Conservation (phyloP, 2,888 invertebrate species). For the Orchesella flavescens region DNA sequence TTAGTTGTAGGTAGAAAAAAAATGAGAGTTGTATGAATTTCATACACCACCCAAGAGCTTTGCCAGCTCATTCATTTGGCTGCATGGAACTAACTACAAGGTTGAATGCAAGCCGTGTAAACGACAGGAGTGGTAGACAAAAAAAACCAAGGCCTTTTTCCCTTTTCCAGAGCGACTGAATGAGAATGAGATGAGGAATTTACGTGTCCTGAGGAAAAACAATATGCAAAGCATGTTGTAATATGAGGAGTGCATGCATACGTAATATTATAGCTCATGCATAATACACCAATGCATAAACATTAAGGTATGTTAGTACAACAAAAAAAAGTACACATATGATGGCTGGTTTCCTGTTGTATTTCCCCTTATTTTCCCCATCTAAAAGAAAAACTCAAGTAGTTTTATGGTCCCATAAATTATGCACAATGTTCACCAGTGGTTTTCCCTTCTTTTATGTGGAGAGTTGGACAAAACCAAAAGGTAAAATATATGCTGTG, state of each 20-base stretch:
- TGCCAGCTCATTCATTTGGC: too few relatives aligned
- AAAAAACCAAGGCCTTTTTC: conserved; percentile 16
- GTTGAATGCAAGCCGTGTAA: neutral
- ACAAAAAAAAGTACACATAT: too few relatives aligned
- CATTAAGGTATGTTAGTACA: too few relatives aligned
- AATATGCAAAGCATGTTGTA: neutral
- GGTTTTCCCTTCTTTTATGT: too few relatives aligned
- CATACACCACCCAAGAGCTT: too few relatives aligned
- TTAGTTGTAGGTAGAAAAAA: neutral
- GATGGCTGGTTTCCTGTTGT: neutral
- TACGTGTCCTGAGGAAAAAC: conserved; percentile 14
- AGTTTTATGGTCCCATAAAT: neutral
- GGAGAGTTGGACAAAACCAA: too few relatives aligned
- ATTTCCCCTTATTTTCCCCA: neutral
- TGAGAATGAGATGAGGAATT: conserved; percentile 19
- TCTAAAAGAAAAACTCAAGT: too few relatives aligned
- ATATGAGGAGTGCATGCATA: conserved; percentile 1
- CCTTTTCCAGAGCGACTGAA: neutral
- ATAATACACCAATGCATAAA: too few relatives aligned
- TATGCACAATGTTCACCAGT: neutral
- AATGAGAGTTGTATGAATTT: neutral
- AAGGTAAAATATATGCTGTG: too few relatives aligned
- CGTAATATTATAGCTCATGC: too few relatives aligned
- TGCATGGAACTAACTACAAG: too few relatives aligned
- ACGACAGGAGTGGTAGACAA: neutral